phyloP scores from a whole-genome alignment of 2,797 vertebrate genomes.

The Pyrocephalus nanus region DNA sequence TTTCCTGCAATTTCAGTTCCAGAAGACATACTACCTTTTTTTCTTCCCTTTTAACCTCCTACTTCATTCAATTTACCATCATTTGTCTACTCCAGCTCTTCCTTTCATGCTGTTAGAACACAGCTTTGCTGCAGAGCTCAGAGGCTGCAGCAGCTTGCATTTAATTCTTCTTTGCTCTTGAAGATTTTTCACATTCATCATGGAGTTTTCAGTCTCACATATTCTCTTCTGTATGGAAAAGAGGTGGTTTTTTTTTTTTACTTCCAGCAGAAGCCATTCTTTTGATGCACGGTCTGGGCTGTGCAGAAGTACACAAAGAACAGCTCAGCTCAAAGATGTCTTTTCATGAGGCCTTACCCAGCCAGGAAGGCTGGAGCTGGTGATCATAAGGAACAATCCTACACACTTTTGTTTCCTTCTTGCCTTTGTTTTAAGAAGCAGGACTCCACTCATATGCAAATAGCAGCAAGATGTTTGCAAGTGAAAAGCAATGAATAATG shows the following conservation, averaged over 20 bases:
- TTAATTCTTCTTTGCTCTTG: neutral
- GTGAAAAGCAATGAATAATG: neutral
- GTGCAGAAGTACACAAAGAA: neutral
- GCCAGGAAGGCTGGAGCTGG: neutral
- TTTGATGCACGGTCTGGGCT: neutral
- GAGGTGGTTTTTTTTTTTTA: neutral
- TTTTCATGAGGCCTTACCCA: neutral
- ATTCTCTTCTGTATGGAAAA: neutral
- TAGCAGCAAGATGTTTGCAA: neutral
- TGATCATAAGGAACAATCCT: neutral
- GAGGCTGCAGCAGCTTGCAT: neutral
- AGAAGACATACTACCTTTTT: neutral
- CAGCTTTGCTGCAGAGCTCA: neutral
- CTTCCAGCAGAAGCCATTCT: neutral
- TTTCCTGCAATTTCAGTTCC: conserved; percentile 46
- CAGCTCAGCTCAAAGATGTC: neutral
- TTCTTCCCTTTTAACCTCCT: neutral
- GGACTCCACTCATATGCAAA: neutral
- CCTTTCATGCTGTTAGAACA: neutral
- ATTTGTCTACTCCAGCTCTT: conserved; percentile 22
- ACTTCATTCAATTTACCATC: neutral
- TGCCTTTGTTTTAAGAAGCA: neutral
- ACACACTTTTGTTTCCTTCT: neutral
- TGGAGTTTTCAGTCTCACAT: neutral
- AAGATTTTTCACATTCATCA: neutral